A percentile compares a stretch with the other conserved stretches of the same genome.
phyloP scores from a whole-genome alignment of 2,888 invertebrate species.

The Ceraclea dissimilis region DNA sequence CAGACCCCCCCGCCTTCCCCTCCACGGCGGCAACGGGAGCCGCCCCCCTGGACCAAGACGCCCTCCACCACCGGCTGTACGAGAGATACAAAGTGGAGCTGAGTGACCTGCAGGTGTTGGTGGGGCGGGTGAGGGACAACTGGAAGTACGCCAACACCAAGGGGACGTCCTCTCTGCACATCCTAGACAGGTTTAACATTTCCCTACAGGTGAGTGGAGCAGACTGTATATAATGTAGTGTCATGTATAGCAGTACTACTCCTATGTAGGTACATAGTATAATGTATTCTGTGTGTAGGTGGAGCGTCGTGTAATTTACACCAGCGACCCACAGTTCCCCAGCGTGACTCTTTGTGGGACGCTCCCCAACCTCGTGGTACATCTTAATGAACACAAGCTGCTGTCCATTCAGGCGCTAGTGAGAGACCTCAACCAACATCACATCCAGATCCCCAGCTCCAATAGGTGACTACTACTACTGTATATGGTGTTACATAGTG shows the following conservation, averaged over 20 bases:
- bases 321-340: constrained; percentile 81
- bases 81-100: constrained; percentile 74
- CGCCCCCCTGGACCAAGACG: constrained; percentile 47
- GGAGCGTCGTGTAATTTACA: constrained; percentile 73
- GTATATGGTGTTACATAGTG: background rate
- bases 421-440: constrained; percentile 34
- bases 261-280: no score
- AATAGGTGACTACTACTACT: constrained; percentile 11
- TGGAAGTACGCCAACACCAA: constrained; percentile 83
- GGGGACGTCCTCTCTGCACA: constrained; percentile 76
- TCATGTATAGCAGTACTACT: no score
- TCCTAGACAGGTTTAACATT: constrained; percentile 73
- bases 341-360: constrained; percentile 76
- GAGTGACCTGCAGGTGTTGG: constrained; percentile 78
- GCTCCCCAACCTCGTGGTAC: constrained; percentile 79
- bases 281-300: constrained; percentile 45
- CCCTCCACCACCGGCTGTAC: constrained; percentile 62
- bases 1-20: constrained; percentile 32
- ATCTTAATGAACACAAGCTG: constrained; percentile 88
- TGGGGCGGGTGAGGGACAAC: constrained; percentile 82
- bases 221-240: background rate
- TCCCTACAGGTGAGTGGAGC: constrained; percentile 43
- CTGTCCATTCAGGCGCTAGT: constrained; percentile 38
- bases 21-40: constrained; percentile 21
- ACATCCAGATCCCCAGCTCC: constrained; percentile 10